Evolutionary conservation across 2,888 invertebrate species (phyloP), one percentile per base, ranked within the genome.

Genomic region (Pomacea canaliculata): DNA sequence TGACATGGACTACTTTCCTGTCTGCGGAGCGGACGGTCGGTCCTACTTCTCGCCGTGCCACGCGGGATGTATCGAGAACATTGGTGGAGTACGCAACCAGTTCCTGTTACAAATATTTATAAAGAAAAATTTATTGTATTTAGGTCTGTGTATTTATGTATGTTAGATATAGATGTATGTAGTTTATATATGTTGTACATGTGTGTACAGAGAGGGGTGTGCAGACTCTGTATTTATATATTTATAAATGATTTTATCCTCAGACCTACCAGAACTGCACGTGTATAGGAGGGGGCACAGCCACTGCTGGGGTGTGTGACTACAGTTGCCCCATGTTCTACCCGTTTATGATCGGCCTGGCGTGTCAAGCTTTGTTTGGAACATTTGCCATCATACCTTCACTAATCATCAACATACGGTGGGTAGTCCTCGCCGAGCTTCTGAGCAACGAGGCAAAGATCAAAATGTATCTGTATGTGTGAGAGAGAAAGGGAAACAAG

Each of bases 21-120:
- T 92, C 70, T 92, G 91, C 87, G 92, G 91, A 65, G 89, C 88
- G 65, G 91, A 92, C 81, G 91, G 91, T 2, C 86, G 91, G 56
- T 92, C 92, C 23, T 92, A 92, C 83, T 92, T 92, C 83, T 92
- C 92, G 27, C 92, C 92, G 0, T 92, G 92, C 82, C 91, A 92
- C 84, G 92, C 92, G 7, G 92, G 92, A 51, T 92, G 92, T 78
- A 49, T 59, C 7, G 27, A 1, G 5, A 70, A 19, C 19, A 18
- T 19, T 3, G 19, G 27, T 7, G 27, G 12, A 19, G 63, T 63
- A 63, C 12, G 63, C 8, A 56, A 56, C 51, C 51, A 56, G 51
- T 16, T 16, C 51, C 51, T 10, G 51, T 7, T 16, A 13, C 51
- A 37, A 37, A 3, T 37, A 37, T 37, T 37, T 37, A 5, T 37